These are phyloP conservation scores for Stratiomys singularior DNA, from an alignment of 2,888 invertebrate genomes.

Conservation along the genomic window DNA sequence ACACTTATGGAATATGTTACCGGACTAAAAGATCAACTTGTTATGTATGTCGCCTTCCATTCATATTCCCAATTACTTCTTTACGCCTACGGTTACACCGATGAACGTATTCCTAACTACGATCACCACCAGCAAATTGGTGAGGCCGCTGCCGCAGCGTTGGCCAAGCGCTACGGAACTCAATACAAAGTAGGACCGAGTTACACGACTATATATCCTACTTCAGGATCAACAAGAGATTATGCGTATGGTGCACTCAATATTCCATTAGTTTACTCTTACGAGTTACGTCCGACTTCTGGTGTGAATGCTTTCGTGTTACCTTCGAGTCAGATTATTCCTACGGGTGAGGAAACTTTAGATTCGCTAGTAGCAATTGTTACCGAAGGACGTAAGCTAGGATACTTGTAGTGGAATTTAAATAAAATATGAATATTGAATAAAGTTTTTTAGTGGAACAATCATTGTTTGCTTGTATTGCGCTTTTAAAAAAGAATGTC, in stretches of 20 bases:
- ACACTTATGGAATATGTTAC: slow-evolving; percentile 69
- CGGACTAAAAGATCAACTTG: slow-evolving; percentile 67
- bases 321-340: slow-evolving; percentile 73
- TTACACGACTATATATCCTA: slow-evolving; percentile 68
- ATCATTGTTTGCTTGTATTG: no score
- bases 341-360: slow-evolving; percentile 72
- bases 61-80: slow-evolving; percentile 79
- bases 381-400: slow-evolving; percentile 56
- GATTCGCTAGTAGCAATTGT: slow-evolving; percentile 69
- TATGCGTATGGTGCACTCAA: slow-evolving; percentile 78
- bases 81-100: slow-evolving; percentile 77
- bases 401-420: slow-evolving; percentile 50
- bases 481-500: no score
- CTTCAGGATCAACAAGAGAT: slow-evolving; percentile 77
- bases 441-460: no score
- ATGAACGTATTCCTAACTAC: slow-evolving; percentile 68
- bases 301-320: slow-evolving; percentile 74
- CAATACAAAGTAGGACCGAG: slow-evolving; percentile 72
- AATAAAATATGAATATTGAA: no score
- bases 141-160: slow-evolving; percentile 58
- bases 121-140: slow-evolving; percentile 66
- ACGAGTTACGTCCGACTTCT: slow-evolving; percentile 67
- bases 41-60: slow-evolving; percentile 78
- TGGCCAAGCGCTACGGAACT: slow-evolving; percentile 70
- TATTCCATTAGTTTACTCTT: slow-evolving; percentile 75